Evolutionary conservation across 2,888 invertebrate genomes (phyloP), one percentile per base, ranked within the genome.

Genomic region (Meteorus cinctellus): DNA sequence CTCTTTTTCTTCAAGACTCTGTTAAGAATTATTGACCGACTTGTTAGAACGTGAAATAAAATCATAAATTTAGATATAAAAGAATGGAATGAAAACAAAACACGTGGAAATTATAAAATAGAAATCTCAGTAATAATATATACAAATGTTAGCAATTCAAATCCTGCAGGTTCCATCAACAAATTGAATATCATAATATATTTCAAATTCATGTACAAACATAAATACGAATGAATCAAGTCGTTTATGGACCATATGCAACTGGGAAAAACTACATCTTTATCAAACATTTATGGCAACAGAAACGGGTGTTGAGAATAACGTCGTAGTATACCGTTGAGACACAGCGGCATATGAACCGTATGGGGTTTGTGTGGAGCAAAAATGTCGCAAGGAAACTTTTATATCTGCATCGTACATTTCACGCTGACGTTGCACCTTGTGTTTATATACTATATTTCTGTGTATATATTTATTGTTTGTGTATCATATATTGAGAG

Each of bases 361-460:
- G 31, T 31, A 29, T 41, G 65, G n/a, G 16, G 12, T 62, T 62
- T 65, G 31, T 65, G 16, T n/a, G 4, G 19, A n/a, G 10, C 34
- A 65, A 31, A 34, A 65, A 65, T 29, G 27, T 41, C 4, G 65
- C 16, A 65, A 41, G 36, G 19, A 65, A 65, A 65, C 65, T 65
- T 65, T 65, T 65, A 65, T 65, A 65, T 65, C 65, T 65, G 41
- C 65, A 65, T 70, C 74, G 59, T 62, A 31, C 75, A n/a, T 72
- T 78, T 34, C 63, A 70, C 67, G 79, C 78, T 75, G 73, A 76
- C 77, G 67, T 71, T 70, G 74, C 60, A 78, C 80, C 63, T 55
- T 55, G 55, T 19, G 55, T 55, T 55, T 55, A 55, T 55, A 71
- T 78, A 78, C 77, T 34, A 72, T 75, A 76, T 76, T 68, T 76